phyloP scores from a whole-genome alignment of 2,113 vertebrate genomes.

The Thryonomys swinderianus region DNA sequence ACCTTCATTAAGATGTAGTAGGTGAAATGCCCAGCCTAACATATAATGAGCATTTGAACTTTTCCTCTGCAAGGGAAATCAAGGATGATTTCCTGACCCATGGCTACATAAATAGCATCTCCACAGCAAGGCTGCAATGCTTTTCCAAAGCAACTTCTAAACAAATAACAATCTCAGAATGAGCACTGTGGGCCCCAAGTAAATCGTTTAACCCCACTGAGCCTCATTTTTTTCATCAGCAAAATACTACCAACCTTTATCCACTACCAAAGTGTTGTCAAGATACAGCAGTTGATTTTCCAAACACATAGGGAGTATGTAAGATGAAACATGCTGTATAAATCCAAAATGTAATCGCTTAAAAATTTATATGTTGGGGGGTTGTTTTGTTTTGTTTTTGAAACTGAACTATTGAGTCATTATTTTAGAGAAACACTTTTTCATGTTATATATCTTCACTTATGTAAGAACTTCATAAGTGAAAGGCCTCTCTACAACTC shows the following conservation, averaged over 20 bases:
- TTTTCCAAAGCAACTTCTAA: constrained; percentile 49
- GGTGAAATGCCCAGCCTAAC: neutral
- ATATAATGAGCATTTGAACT: neutral
- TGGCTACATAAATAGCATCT: constrained; percentile 15
- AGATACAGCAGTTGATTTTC: constrained; percentile 53
- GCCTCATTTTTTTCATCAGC: constrained; percentile 41
- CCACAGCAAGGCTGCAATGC: neutral
- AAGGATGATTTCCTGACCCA: neutral
- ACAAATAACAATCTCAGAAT: constrained; percentile 59
- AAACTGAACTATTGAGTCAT: constrained; percentile 23
- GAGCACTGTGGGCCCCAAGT: constrained; percentile 32
- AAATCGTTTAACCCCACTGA: constrained; percentile 64
- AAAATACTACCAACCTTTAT: constrained; percentile 48
- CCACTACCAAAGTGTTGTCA: neutral
- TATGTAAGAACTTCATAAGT: neutral
- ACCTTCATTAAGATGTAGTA: neutral
- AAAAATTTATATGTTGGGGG: constrained; percentile 65
- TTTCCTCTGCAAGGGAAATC: neutral
- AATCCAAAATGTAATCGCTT: constrained; percentile 41
- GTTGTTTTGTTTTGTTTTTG: constrained; percentile 23
- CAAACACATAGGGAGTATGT: neutral
- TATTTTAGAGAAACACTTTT: neutral
- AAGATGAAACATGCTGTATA: constrained; percentile 13
- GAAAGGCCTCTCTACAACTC: neutral
- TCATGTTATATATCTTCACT: neutral